These are phyloP conservation scores for Aphelocoma coerulescens DNA, from an alignment of 2,113 vertebrate genomes.

Conservation along the genomic window DNA sequence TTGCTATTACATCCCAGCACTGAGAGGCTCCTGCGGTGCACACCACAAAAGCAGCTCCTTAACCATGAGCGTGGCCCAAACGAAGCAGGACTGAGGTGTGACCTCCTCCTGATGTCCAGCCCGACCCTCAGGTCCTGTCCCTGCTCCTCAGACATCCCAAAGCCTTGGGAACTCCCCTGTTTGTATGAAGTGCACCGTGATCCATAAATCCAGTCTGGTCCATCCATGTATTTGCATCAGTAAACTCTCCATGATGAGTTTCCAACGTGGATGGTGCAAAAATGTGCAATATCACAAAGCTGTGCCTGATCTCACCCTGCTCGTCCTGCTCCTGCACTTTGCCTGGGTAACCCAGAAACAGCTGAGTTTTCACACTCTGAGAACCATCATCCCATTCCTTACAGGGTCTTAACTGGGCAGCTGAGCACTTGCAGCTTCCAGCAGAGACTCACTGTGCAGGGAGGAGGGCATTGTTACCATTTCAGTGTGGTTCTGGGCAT, in stretches of 20 bases:
- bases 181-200: accelerated
- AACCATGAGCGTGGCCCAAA: accelerated
- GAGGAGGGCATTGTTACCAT: accelerated
- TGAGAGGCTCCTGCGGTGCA: background rate
- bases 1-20: background rate
- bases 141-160: background rate
- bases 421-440: background rate
- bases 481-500: background rate
- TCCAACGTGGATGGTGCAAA: accelerated
- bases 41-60: background rate
- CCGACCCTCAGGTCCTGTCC: background rate
- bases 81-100: background rate
- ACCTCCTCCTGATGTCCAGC: background rate
- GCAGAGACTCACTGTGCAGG: background rate
- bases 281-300: accelerated
- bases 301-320: background rate
- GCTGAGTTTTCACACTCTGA: background rate
- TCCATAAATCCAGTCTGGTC: background rate
- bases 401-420: background rate
- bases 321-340: accelerated
- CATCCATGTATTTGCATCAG: accelerated
- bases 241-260: accelerated
- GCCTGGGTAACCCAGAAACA: accelerated
- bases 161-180: background rate
- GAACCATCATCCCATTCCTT: accelerated